Conservation (phyloP, 2,113 vertebrate genomes). For the Trematocara stigmaticum region DNA sequence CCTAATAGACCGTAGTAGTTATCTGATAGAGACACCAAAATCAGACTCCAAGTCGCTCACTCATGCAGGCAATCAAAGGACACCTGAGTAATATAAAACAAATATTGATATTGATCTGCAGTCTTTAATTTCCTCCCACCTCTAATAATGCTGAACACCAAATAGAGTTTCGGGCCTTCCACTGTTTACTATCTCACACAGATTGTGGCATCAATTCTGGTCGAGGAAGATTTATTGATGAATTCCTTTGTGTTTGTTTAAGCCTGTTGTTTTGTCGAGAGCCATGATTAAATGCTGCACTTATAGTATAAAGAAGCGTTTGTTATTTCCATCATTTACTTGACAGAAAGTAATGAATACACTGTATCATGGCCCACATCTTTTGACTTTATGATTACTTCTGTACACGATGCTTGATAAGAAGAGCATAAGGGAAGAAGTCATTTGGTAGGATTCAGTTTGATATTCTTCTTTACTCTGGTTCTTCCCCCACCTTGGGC, state of each 20-base stretch:
- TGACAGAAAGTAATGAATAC: not conserved
- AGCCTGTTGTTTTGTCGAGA: slow-evolving; percentile 24
- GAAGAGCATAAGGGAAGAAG: not conserved
- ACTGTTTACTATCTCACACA: slow-evolving; percentile 45
- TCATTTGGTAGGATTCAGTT: not conserved
- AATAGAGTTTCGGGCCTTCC: slow-evolving; percentile 28
- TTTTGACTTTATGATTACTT: not conserved
- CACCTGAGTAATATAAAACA: slow-evolving; percentile 65
- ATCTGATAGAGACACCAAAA: slow-evolving; percentile 58
- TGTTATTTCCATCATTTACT: slow-evolving; percentile 3
- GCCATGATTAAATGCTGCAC: slow-evolving; percentile 31
- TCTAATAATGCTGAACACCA: slow-evolving; percentile 54
- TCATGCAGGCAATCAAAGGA: slow-evolving; percentile 57
- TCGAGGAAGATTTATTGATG: slow-evolving; percentile 47
- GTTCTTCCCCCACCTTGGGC: slow-evolving; percentile 28
- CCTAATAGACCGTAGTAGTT: slow-evolving; percentile 50
- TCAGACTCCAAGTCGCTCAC: slow-evolving; percentile 29
- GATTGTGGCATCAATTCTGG: slow-evolving; percentile 47
- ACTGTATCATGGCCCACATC: not conserved
- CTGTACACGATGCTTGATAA: not conserved
- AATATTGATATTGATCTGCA: slow-evolving; percentile 67
- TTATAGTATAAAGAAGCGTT: slow-evolving; percentile 6
- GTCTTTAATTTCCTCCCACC: slow-evolving; percentile 58
- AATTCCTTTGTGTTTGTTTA: slow-evolving; percentile 49
- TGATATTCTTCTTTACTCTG: slow-evolving; percentile 4